phyloP scores from a whole-genome alignment of 2,888 invertebrate species.

The Lycia hirtaria region DNA sequence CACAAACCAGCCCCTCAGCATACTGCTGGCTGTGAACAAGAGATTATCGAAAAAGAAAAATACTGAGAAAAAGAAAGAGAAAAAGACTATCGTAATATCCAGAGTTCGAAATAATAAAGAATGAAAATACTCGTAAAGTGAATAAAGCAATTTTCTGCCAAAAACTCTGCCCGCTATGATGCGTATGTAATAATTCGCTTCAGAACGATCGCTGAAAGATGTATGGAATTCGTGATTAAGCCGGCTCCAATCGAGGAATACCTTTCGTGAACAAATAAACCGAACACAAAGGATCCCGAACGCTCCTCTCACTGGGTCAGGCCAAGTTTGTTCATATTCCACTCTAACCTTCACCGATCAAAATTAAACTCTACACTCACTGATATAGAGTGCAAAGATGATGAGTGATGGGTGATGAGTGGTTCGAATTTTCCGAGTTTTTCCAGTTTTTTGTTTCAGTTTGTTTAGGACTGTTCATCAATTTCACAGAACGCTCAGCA shows the following conservation, averaged over 20 bases:
- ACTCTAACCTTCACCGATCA: slow-evolving; percentile 2
- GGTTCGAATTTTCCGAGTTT: slow-evolving; percentile 50
- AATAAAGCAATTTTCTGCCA: slow-evolving; percentile 17
- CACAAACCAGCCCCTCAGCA: no score
- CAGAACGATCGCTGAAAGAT: slow-evolving; percentile 32
- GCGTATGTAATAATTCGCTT: slow-evolving; percentile 37
- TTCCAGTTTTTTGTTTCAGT: slow-evolving; percentile 57
- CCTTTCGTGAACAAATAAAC: slow-evolving; percentile 43
- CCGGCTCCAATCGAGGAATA: slow-evolving; percentile 44
- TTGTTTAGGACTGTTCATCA: slow-evolving; percentile 72
- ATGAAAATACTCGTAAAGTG: neutral
- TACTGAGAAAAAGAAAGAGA: no score
- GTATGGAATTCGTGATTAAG: slow-evolving; percentile 44
- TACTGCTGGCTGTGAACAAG: no score
- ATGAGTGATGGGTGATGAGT: neutral
- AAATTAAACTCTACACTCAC: slow-evolving; percentile 24
- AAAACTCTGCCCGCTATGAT: slow-evolving; percentile 26
- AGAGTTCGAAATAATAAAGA: neutral
- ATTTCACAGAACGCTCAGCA: slow-evolving; percentile 43
- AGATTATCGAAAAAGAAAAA: no score
- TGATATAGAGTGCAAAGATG: slow-evolving; percentile 16
- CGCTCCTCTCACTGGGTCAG: slow-evolving; percentile 50
- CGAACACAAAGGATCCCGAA: slow-evolving; percentile 39
- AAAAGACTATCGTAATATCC: no score
- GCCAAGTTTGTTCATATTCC: slow-evolving; percentile 49